Conservation (phyloP, 2,797 vertebrate species). For the Enteromius radiatus region DNA sequence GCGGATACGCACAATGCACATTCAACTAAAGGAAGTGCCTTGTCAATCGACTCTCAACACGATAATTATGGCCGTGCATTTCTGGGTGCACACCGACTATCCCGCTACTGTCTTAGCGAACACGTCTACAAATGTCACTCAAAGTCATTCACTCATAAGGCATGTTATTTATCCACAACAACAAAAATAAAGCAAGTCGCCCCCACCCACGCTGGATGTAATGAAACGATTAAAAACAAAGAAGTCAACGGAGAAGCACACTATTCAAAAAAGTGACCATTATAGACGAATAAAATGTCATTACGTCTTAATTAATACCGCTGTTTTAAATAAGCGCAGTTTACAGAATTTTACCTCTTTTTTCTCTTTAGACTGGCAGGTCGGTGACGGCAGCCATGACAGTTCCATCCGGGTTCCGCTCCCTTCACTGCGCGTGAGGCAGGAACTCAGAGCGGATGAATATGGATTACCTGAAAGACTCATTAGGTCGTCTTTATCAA, state of each 20-base stretch:
- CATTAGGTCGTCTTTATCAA: constrained; percentile 49
- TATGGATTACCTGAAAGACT: constrained; percentile 70
- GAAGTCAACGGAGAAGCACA: constrained; percentile 26
- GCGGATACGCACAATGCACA: constrained; percentile 54
- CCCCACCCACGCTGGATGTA: constrained; percentile 63
- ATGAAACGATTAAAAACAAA: constrained; percentile 52
- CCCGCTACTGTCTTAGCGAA: background rate
- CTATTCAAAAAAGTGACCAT: constrained; percentile 37
- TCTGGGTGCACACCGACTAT: constrained; percentile 4
- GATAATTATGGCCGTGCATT: constrained; percentile 40
- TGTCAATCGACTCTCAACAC: constrained; percentile 42
- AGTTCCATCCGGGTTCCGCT: constrained; percentile 89
- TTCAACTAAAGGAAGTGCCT: constrained; percentile 54
- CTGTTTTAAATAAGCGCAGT: constrained; percentile 51
- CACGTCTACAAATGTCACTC: background rate
- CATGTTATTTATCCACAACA: constrained; percentile 42
- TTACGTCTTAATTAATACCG: constrained; percentile 44
- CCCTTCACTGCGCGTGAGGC: constrained; percentile 59
- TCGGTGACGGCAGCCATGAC: constrained; percentile 94
- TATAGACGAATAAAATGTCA: background rate
- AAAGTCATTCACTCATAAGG: constrained; percentile 19
- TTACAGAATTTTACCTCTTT: constrained; percentile 80
- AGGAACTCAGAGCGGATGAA: constrained; percentile 76
- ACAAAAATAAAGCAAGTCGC: constrained; percentile 60
- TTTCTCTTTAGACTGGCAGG: constrained; percentile 79